Evolutionary conservation across 53 echinoderm and acorn worm genomes (phyloP).

Genomic region (Echinarachnius parma): DNA sequence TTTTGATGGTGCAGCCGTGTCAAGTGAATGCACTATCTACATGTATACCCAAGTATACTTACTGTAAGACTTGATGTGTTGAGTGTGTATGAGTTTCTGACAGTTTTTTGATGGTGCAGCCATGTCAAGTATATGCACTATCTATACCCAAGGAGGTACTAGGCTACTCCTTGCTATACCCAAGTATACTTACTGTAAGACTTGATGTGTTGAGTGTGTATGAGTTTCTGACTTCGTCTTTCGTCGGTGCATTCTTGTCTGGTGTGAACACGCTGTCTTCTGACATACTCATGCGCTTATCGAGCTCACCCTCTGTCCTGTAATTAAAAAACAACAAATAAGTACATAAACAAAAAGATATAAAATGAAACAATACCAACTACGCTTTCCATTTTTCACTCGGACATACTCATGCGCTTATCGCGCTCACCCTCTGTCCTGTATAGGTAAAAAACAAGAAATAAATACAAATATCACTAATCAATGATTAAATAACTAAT

Average conservation of each 20-base stretch:
- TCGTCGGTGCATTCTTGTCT: slow-evolving; percentile 62
- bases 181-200: slow-evolving; percentile 27
- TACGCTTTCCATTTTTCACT: too few relatives aligned
- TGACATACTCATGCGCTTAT: slow-evolving; percentile 69
- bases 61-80: slow-evolving; percentile 50
- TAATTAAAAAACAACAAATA: not conserved
- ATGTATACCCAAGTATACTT: too few relatives aligned
- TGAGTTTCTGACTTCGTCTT: slow-evolving; percentile 57
- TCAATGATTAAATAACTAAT: too few relatives aligned
- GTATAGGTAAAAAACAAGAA: not conserved
- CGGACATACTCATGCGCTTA: slow-evolving; percentile 72
- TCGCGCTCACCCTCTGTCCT: slow-evolving; percentile 4
- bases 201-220: slow-evolving; percentile 55
- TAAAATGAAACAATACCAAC: too few relatives aligned
- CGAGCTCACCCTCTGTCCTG: slow-evolving; percentile 9
- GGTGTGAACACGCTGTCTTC: slow-evolving; percentile 83
- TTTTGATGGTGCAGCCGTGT: slow-evolving; percentile 60
- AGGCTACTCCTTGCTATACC: too few relatives aligned
- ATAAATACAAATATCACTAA: too few relatives aligned
- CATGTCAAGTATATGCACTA: slow-evolving; percentile 72
- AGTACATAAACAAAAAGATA: too few relatives aligned
- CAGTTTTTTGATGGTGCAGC: slow-evolving; percentile 57
- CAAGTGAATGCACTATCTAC: slow-evolving; percentile 75
- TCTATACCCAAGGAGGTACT: too few relatives aligned
- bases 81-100: slow-evolving; percentile 55